Percentiles rank a stretch among this genome's conserved stretches.
phyloP scores from a whole-genome alignment of 2,888 invertebrate species.

The Sclerodermus sp. region DNA sequence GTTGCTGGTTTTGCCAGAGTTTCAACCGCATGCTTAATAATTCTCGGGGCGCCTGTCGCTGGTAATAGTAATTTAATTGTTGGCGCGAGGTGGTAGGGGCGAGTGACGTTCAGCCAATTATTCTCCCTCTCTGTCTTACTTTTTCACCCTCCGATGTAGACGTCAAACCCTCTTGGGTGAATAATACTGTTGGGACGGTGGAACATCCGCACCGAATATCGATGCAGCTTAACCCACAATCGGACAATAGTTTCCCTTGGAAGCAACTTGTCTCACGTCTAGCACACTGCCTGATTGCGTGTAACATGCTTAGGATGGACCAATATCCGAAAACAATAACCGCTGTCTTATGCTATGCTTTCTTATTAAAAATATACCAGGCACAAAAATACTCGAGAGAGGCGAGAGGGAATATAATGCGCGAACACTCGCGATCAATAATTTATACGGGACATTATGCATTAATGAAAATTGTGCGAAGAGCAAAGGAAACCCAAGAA shows the following conservation, averaged over 20 bases:
- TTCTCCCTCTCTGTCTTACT: constrained; percentile 13
- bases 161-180: constrained; percentile 9
- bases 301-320: constrained; percentile 4
- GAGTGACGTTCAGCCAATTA: constrained; percentile 8
- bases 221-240: constrained; percentile 15
- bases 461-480: too few relatives aligned
- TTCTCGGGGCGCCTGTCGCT: constrained; percentile 9
- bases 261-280: constrained; percentile 7
- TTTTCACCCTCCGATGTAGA: not conserved
- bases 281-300: constrained; percentile 1
- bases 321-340: too few relatives aligned
- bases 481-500: too few relatives aligned
- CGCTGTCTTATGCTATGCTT: too few relatives aligned
- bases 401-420: too few relatives aligned
- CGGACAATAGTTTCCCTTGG: constrained; percentile 12
- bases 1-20: constrained; percentile 1
- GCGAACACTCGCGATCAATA: too few relatives aligned
- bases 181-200: constrained; percentile 5
- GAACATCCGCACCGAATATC: constrained; percentile 15
- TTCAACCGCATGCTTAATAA: constrained; percentile 10
- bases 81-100: constrained; percentile 13
- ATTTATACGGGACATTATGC: too few relatives aligned
- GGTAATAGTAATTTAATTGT: too few relatives aligned
- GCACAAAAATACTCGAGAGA: too few relatives aligned
- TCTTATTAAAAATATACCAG: too few relatives aligned